A percentile compares a stretch with the other conserved stretches of the same genome.
These are phyloP conservation scores for Electrona antarctica DNA, from an alignment of 2,113 vertebrate species.

Conservation along the genomic window DNA sequence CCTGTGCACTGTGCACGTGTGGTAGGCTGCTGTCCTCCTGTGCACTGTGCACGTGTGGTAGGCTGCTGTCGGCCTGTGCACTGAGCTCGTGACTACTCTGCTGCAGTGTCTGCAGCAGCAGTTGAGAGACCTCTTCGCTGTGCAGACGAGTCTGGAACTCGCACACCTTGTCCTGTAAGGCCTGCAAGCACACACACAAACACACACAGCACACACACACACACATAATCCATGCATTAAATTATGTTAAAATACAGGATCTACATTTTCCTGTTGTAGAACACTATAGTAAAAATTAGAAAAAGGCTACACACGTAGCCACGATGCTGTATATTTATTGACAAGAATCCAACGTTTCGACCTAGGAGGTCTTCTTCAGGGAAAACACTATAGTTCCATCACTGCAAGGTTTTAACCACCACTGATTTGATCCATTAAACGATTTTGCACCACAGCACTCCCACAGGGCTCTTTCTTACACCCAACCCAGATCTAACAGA, in stretches of 20 bases:
- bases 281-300: too few species aligned
- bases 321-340: too few species aligned
- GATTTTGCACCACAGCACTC: neutral
- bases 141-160: conserved; percentile 77
- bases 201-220: neutral
- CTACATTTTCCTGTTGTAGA: neutral
- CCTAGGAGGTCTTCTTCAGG: too few species aligned
- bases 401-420: neutral
- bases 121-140: conserved; percentile 70
- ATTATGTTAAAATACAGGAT: neutral
- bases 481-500: too few species aligned
- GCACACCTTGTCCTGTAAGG: conserved; percentile 77
- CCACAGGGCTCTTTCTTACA: neutral
- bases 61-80: conserved; percentile 7
- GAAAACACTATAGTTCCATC: neutral
- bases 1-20: too few species aligned
- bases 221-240: neutral
- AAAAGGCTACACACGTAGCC: too few species aligned
- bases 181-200: conserved; percentile 59
- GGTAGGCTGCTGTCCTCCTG: too few species aligned
- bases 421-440: neutral
- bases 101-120: conserved; percentile 55
- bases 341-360: too few species aligned
- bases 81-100: neutral
- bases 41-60: conserved; percentile 10